Percentiles rank a stretch among this genome's conserved stretches.
Evolutionary conservation across 2,888 invertebrate genomes (phyloP).

Genomic region (Ectropis crepuscularia): DNA sequence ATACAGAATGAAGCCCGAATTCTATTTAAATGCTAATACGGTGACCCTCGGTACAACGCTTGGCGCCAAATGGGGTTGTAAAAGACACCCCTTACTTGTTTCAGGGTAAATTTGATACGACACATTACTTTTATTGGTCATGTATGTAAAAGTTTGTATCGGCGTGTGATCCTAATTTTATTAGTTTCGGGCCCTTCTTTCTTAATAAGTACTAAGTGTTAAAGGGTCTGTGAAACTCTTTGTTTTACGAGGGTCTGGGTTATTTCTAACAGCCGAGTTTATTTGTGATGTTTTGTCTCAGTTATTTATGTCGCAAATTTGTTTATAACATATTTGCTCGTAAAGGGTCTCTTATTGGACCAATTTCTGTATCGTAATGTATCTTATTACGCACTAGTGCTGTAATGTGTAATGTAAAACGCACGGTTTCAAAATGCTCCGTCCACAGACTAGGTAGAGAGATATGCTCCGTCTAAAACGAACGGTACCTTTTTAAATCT

Average conservation of each 20-base stretch:
- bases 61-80: constrained; percentile 43
- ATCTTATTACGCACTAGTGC: too few species aligned
- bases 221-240: constrained; percentile 14
- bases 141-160: constrained; percentile 42
- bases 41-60: constrained; percentile 52
- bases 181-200: constrained; percentile 32
- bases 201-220: constrained; percentile 25
- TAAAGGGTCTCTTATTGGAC: too few species aligned
- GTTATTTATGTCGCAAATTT: too few species aligned
- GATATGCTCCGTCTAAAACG: too few species aligned
- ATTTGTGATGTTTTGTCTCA: too few species aligned
- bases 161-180: constrained; percentile 42
- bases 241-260: constrained; percentile 4
- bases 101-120: constrained; percentile 41
- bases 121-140: constrained; percentile 44
- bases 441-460: too few species aligned
- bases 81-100: constrained; percentile 44
- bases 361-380: too few species aligned
- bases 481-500: too few species aligned
- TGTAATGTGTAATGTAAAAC: too few species aligned
- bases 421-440: too few species aligned
- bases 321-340: too few species aligned
- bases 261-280: background rate
- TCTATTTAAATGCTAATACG: constrained; percentile 63
- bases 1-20: constrained; percentile 41